These are phyloP conservation scores for Channa argus DNA, from an alignment of 2,113 vertebrate genomes.

Conservation along the genomic window DNA sequence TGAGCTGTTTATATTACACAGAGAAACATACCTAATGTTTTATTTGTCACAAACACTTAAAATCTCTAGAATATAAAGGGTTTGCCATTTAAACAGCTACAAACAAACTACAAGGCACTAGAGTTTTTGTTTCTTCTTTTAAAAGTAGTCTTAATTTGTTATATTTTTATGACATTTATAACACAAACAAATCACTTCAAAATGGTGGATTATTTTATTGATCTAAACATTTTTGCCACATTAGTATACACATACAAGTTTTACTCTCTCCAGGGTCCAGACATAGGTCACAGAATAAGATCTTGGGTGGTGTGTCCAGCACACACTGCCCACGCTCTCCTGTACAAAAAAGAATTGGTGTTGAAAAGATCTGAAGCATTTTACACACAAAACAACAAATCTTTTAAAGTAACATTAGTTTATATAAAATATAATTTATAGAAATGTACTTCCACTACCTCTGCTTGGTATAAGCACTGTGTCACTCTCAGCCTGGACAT, in stretches of 20 bases:
- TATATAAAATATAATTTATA: neutral
- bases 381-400: neutral
- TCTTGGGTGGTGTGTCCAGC: constrained; percentile 97
- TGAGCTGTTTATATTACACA: neutral
- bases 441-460: constrained; percentile 83
- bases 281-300: constrained; percentile 96
- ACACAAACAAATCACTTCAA: neutral
- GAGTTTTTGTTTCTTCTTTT: neutral
- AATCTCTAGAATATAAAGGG: neutral
- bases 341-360: constrained; percentile 61
- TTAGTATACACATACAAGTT: constrained; percentile 80
- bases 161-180: neutral
- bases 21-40: constrained; percentile 1
- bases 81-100: no score
- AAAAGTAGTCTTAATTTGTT: neutral
- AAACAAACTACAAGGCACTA: no score
- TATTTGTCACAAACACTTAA: neutral
- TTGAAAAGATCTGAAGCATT: neutral
- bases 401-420: neutral
- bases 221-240: neutral
- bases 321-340: constrained; percentile 98
- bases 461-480: constrained; percentile 96
- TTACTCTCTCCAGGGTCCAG: constrained; percentile 97
- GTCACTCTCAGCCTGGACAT: constrained; percentile 96
- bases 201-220: neutral